Evolutionary conservation across 1,140 invertebrate genomes (phyloP), one percentile per base, ranked within the genome.

Genomic region (Lepidotrigona ventralis): DNA sequence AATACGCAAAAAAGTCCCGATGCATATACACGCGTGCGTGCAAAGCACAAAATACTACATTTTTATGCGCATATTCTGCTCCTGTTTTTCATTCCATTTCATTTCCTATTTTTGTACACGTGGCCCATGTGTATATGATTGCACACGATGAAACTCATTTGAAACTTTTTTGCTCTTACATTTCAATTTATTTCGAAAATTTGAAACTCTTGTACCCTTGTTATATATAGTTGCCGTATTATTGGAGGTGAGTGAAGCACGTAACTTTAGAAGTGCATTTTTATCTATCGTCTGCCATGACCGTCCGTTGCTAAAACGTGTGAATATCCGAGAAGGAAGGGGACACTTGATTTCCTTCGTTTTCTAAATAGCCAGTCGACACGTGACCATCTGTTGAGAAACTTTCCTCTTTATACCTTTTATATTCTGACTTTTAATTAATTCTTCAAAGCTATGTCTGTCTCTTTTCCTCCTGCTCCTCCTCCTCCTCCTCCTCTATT

Each of bases 231-330:
- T 83, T 69, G 54, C 66, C 29, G 54, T 60, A 19, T 79, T 51
- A 53, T 70, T 15, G 1, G 74, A 83, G 81, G 75, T 79, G 81
- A 83, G 81, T 83, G 81, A 78, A 79, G 54, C 51, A 56, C 29
- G 19, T 39, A 54, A 69, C 5, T 54, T 68, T n/a, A 19, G 51
- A 29, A 76, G 51, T 79, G 46, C 39, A 46, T 79, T 68, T 79
- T 72, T 72, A 56, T 70, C 56, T 26, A 70, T 51, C 76, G 29
- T 69, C 21, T 29, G 23, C 74, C 68, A 60, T 68, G 76, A 26
- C 74, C 71, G 74, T 79, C 80, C 66, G 76, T 83, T 63, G 23
- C 78, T 75, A 76, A 46, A 46, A 60, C 54, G 64, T 63, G 73
- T 58, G 29, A 84, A 83, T 39, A 64, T 70, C 56, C 19, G 9